Evolutionary conservation across 1,140 invertebrate genomes (phyloP).

Genomic region (Monomorium pharaonis): DNA sequence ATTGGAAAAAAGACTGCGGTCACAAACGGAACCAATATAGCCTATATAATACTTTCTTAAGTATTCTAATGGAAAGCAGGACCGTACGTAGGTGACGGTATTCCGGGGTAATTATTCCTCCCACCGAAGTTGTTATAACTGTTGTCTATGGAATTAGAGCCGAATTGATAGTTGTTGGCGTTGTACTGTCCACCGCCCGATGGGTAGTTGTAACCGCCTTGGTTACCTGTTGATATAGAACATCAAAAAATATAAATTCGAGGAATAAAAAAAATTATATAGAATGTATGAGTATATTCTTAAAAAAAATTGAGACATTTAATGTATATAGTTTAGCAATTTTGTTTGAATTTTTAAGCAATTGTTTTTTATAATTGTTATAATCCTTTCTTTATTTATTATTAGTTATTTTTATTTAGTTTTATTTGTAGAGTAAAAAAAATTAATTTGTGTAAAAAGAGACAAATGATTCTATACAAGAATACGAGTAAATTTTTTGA

Average conservation of each 20-base stretch:
- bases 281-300: neutral
- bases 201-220: slow-evolving; percentile 76
- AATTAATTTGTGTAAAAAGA: neutral
- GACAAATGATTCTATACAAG: neutral
- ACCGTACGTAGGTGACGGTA: slow-evolving; percentile 85
- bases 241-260: neutral
- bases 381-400: neutral
- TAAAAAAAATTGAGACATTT: neutral
- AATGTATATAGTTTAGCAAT: neutral
- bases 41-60: slow-evolving; percentile 53
- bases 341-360: neutral
- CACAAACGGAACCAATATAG: slow-evolving; percentile 20
- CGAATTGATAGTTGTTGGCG: slow-evolving; percentile 84
- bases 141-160: slow-evolving; percentile 85
- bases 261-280: slow-evolving; percentile 4
- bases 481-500: neutral
- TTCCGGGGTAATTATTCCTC: slow-evolving; percentile 75
- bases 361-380: too few relatives aligned
- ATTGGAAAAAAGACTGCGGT: slow-evolving; percentile 54
- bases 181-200: slow-evolving; percentile 61
- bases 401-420: too few relatives aligned
- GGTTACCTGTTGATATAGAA: slow-evolving; percentile 70
- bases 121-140: slow-evolving; percentile 80
- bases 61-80: slow-evolving; percentile 84
- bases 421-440: neutral